Evolutionary conservation across 37 sponge, comb jelly and placozoan genomes (phyloP), one percentile per base, ranked within the genome.

Genomic region (Ianthella basta): DNA sequence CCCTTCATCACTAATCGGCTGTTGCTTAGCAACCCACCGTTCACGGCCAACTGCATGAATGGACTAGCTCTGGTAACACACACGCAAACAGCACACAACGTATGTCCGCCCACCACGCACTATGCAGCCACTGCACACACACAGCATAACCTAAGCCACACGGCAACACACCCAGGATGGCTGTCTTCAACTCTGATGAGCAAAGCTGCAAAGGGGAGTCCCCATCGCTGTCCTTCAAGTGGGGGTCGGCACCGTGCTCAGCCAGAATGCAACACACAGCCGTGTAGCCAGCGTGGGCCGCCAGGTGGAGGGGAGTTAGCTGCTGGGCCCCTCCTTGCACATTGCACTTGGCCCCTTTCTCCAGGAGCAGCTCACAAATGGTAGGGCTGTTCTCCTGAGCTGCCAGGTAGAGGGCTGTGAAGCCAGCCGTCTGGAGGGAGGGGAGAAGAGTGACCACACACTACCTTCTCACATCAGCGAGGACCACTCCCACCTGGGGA

Each of bases 331-430:
- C 86, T n/a, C 88, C 88, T 40, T 65, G 69, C 16, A 86, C 34
- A 25, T 67, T 63, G 4, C 86, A 86, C 80, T 90, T 77, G 55
- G 94, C 94, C 23, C 86, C 75, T 10, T 70, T 74, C 53, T 82
- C 82, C 60, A 94, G 67, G 24, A 94, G 81, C 56, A 88, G 19
- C 68, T 79, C 80, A 90, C 94, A 94, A 0, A 86, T 60, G 29
- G 36, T 37, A 3, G 74, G 19, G 20, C 77, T 78, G 41, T 85
- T 63, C 56, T 88, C 88, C 37, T 87, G 86, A 0, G 80, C 85
- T 32, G 94, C 86, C 41, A 94, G 39, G 70, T 88, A 85, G 15
- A 94, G 89, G 6, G 94, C 88, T 0, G 94, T 86, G 86, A 85
- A 86, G 16, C 94, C 88, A 1, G 29, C 56, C 0, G 44, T 44